Evolutionary conservation across 2,888 invertebrate genomes (phyloP).

Genomic region (Pyrgus malvae): DNA sequence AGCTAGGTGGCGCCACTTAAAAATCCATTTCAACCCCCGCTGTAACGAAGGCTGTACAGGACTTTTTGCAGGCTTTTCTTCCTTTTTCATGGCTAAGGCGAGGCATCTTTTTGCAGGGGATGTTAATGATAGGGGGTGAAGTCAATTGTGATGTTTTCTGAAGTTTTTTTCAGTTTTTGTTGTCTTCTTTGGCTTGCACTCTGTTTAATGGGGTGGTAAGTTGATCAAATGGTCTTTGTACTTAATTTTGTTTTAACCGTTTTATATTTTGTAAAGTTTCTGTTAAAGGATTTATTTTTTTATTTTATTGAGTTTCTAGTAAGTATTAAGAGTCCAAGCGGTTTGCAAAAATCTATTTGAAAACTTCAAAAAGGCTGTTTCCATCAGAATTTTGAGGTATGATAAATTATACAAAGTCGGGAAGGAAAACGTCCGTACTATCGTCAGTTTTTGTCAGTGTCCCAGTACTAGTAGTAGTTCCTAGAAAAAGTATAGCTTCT

Average conservation of each 20-base stretch:
- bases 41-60: slow-evolving; percentile 26
- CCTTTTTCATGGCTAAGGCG: slow-evolving; percentile 10
- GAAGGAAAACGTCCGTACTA: no score
- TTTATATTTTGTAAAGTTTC: not conserved
- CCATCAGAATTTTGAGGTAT: no score
- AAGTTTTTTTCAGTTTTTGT: not conserved
- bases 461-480: no score
- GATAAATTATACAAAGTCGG: no score
- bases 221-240: slow-evolving; percentile 16
- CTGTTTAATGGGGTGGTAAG: slow-evolving; percentile 17
- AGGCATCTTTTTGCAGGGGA: slow-evolving; percentile 14
- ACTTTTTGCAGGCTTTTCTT: slow-evolving; percentile 20
- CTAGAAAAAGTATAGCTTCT: no score
- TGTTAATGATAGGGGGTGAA: slow-evolving; percentile 13
- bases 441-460: no score
- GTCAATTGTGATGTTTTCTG: not conserved
- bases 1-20: slow-evolving; percentile 61
- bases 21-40: slow-evolving; percentile 39
- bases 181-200: slow-evolving; percentile 3
- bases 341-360: no score
- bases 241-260: slow-evolving; percentile 1
- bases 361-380: no score
- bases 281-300: not conserved
- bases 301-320: not conserved
- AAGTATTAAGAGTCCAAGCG: no score